Evolutionary conservation across 2,888 invertebrate genomes (phyloP).

Genomic region (Morpho deidamia): DNA sequence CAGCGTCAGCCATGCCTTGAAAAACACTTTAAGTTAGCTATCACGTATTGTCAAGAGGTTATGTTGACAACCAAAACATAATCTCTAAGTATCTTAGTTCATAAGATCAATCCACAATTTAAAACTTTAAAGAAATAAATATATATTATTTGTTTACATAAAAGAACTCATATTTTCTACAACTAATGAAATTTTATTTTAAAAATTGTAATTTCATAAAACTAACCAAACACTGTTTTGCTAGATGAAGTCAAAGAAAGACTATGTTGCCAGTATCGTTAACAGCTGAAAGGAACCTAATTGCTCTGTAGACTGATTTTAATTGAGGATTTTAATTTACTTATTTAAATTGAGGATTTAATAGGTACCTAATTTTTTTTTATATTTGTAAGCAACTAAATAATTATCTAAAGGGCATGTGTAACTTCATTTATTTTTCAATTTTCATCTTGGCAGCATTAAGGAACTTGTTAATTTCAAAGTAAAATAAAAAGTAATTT

Average conservation of each 20-base stretch:
- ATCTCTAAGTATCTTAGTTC: conserved; percentile 50
- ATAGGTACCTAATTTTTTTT: too few species aligned
- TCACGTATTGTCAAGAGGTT: conserved; percentile 46
- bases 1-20: conserved; percentile 80
- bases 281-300: too few species aligned
- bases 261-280: conserved; percentile 40
- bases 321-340: too few species aligned
- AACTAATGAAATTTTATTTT: conserved; percentile 22
- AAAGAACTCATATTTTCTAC: conserved; percentile 13
- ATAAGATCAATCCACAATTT: conserved; percentile 39
- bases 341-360: too few species aligned
- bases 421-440: too few species aligned
- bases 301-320: too few species aligned
- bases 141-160: not conserved
- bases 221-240: conserved; percentile 66
- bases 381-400: too few species aligned
- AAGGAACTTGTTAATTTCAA: too few species aligned
- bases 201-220: conserved; percentile 35
- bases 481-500: too few species aligned
- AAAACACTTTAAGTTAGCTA: conserved; percentile 39
- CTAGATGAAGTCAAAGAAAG: conserved; percentile 57
- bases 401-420: too few species aligned
- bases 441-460: too few species aligned
- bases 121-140: conserved; percentile 16
- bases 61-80: conserved; percentile 63